These are phyloP conservation scores for Scomber japonicus DNA, from an alignment of 2,113 vertebrate genomes.

Conservation along the genomic window DNA sequence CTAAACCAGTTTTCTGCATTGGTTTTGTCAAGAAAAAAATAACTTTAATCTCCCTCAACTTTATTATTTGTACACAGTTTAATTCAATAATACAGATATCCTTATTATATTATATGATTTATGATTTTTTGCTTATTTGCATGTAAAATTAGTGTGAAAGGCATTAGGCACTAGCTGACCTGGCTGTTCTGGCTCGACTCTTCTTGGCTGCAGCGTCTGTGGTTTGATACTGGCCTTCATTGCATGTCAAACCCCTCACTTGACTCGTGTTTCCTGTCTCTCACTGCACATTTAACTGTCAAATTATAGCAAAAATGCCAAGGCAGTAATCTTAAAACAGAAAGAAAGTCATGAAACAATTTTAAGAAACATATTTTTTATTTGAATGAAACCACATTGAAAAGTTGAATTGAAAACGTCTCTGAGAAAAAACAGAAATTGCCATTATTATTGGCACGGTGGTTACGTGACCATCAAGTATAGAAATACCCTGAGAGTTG, in stretches of 20 bases:
- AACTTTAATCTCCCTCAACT: no score
- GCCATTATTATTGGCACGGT: neutral
- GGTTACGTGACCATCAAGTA: neutral
- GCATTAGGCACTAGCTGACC: neutral
- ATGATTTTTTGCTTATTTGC: neutral
- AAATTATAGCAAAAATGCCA: no score
- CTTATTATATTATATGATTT: neutral
- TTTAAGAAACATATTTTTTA: conserved; percentile 38
- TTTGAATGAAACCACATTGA: conserved; percentile 11
- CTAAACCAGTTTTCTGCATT: neutral
- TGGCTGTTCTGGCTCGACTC: neutral
- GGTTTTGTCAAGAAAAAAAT: neutral
- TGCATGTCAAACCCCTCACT: no score
- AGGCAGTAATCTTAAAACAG: neutral
- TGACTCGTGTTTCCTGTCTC: no score
- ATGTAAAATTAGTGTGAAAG: neutral
- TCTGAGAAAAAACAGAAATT: neutral
- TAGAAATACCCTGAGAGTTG: conserved; percentile 23
- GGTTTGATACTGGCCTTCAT: no score
- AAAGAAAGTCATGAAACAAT: neutral
- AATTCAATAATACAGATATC: neutral
- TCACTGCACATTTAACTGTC: no score
- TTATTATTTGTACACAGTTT: neutral
- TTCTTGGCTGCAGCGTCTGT: no score
- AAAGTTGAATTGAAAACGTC: neutral